Conservation (phyloP, 2,888 invertebrate genomes). For the Polydrusus pterygomalis region DNA sequence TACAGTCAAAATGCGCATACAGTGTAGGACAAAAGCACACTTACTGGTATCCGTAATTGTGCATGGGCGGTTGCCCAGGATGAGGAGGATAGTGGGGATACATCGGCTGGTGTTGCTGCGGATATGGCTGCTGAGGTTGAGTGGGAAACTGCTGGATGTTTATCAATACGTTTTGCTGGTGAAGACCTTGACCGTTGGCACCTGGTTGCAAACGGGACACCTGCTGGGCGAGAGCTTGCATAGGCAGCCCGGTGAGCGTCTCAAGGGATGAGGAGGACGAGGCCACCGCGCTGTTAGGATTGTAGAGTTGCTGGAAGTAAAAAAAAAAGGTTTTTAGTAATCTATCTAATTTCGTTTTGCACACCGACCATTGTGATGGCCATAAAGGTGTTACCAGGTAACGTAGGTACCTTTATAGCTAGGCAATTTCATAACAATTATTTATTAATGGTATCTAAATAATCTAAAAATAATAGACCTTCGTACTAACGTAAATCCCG, state of each 20-base stretch:
- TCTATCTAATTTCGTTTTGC: too few relatives aligned
- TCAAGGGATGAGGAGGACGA: constrained; percentile 61
- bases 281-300: constrained; percentile 61
- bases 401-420: too few relatives aligned
- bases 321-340: background rate
- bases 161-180: constrained; percentile 80
- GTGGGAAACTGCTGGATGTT: constrained; percentile 80
- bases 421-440: too few relatives aligned
- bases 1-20: too few relatives aligned
- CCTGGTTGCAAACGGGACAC: constrained; percentile 70
- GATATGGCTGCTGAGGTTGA: constrained; percentile 70
- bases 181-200: constrained; percentile 70
- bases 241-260: constrained; percentile 69
- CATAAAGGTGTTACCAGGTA: too few relatives aligned
- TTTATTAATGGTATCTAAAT: too few relatives aligned
- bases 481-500: too few relatives aligned
- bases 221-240: constrained; percentile 73
- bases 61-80: constrained; percentile 69
- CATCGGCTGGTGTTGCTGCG: constrained; percentile 67
- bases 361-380: too few relatives aligned
- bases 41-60: constrained; percentile 69
- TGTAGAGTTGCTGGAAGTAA: constrained; percentile 67
- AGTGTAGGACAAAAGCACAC: too few relatives aligned
- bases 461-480: too few relatives aligned
- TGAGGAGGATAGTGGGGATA: constrained; percentile 67